Evolutionary conservation across 2,888 invertebrate genomes (phyloP), one percentile per base, ranked within the genome.

Genomic region (Cantharis rufa): DNA sequence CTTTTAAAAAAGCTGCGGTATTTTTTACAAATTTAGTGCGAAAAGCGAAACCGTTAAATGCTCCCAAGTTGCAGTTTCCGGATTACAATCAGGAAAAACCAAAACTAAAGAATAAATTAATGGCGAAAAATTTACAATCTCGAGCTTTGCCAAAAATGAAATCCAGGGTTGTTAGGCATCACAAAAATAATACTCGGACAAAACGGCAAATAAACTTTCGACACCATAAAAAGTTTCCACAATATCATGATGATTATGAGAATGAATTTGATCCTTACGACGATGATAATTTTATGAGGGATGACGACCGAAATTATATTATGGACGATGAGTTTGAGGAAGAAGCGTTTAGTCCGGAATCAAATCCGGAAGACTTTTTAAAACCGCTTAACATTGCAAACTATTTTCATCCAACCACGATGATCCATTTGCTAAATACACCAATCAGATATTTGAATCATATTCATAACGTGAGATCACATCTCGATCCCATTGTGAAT

Each of bases 381-480:
- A 68, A 21, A 11, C 21, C 21, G 9, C 27, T 69, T 15, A 69
- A 69, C 11, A n/a, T 28, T 27, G 21, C 15, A 11, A 18, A 69
- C 5, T 69, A 27, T 15, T 21, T 75, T 3, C 70, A 70, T 62
- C 83, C 84, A 69, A 84, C 85, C 61, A 87, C 87, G 0, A 78
- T 87, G 5, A 82, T 85, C 21, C 83, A 85, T 70, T 72, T 87
- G 9, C 69, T 88, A 9, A 85, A 85, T 21, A 82, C 86, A 2
- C 88, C 88, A 0, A 80, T 87, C 15, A 81, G 84, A 70, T 80
- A 86, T 66, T 70, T 87, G 13, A 82, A 82, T 66, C 83, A 86
- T 63, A 82, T 87, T 16, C 82, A 86, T 62, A 82, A 83, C 32
- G 68, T 86, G 5, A 82, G 82, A 24, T 81, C 84, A 62, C 84